Base-by-base conservation (phyloP, 2,888 invertebrate species). In the Pedicia rivosa region DNA sequence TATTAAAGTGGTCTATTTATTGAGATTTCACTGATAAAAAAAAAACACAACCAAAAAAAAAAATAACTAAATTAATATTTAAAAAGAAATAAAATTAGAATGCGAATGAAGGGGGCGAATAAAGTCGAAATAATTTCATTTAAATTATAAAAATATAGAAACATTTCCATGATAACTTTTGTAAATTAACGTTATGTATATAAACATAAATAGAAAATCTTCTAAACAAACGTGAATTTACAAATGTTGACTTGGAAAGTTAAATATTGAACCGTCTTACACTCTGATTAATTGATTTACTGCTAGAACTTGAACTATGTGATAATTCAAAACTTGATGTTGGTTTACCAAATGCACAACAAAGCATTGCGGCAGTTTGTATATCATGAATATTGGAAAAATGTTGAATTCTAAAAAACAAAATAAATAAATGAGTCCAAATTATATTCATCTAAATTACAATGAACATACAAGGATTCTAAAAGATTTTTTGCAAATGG, bases 301-400 rank as follows among this genome's bases (percentile, higher is more conserved):
- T 70, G 47, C 65, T 60, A 12, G 63, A 63, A 42, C 62, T 64
- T 35, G 56, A 57, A 9, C 64, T 60, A 30, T 40, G 16, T 9
- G 43, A 42, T 13, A 33, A 14, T 15, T 34, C 33, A n/a, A 25
- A 25, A 8, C 40, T 46, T 41, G 71, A 67, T 28, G 68, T 69
- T 47, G 71, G 72, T 39, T 74, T 70, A 40, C 82, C 79, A 59
- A 92, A 90, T 2, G 83, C 76, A 54, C 92, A 91, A 43, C 84
- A 80, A 39, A 94, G 55, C 81, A 94, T 87, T 2, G 91, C 92
- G 4, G 92, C 86, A 59, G 87, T 94, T 64, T 95, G 95, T 12
- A 92, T 68, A 57, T 94, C 92, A 5, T 77, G 73, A 36, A 78
- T 70, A 45, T 71, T 69, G 0, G 84, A 83, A 55, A 81, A 87